Conservation (phyloP, 2,797 vertebrate species). For the Salmo trutta region DNA sequence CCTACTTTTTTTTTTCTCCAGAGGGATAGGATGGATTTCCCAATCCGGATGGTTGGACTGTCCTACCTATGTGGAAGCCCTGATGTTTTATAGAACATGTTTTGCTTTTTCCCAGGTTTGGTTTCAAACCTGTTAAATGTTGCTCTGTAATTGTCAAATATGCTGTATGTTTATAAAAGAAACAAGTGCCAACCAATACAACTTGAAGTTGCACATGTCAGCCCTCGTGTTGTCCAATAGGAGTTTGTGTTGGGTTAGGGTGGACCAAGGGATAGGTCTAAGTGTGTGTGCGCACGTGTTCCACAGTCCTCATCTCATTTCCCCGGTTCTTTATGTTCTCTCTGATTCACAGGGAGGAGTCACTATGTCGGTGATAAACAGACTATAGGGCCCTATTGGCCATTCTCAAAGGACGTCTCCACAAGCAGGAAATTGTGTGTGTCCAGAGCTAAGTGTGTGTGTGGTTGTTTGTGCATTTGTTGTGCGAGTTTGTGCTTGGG, state of each 20-base stretch:
- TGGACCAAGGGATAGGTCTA: slow-evolving; percentile 2
- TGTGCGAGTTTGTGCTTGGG: slow-evolving; percentile 26
- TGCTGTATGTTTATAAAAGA: slow-evolving; percentile 40
- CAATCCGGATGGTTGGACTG: not conserved
- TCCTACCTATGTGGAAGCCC: not conserved
- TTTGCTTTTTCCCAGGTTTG: slow-evolving; percentile 5
- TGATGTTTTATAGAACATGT: not conserved
- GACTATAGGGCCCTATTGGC: too few relatives aligned
- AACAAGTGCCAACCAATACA: slow-evolving; percentile 66
- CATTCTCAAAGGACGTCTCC: too few relatives aligned
- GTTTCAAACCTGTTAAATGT: slow-evolving; percentile 21
- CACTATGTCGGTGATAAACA: too few relatives aligned
- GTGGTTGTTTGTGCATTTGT: slow-evolving; percentile 6
- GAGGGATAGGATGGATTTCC: slow-evolving; percentile 17
- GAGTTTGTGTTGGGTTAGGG: slow-evolving; percentile 33
- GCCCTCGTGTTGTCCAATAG: slow-evolving; percentile 31
- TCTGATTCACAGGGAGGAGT: too few relatives aligned
- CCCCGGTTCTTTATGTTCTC: too few relatives aligned
- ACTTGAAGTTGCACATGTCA: slow-evolving; percentile 46
- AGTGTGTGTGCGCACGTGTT: not conserved
- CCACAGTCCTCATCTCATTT: too few relatives aligned
- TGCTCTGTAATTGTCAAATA: slow-evolving; percentile 35
- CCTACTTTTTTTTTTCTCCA: slow-evolving; percentile 14
- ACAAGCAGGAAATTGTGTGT: too few relatives aligned
- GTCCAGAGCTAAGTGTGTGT: not conserved